Conservation (phyloP, 2,888 invertebrate species). For the Polymixis flavicincta region DNA sequence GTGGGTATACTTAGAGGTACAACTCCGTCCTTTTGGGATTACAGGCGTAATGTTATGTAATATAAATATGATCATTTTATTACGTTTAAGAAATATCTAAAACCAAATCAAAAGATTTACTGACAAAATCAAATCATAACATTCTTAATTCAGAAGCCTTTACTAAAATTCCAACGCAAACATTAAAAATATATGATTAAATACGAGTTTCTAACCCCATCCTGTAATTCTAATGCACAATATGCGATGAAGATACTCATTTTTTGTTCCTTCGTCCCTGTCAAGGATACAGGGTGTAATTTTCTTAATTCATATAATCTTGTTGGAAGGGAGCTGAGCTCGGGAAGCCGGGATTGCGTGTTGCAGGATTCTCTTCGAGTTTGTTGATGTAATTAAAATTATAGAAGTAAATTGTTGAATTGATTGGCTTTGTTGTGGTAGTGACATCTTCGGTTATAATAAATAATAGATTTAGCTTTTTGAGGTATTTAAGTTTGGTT, state of each 20-base stretch:
- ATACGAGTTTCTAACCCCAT: constrained; percentile 50
- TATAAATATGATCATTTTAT: neutral
- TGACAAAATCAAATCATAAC: neutral
- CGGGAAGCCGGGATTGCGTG: constrained; percentile 31
- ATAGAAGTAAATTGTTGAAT: neutral
- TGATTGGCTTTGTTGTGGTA: constrained; percentile 22
- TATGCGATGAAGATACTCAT: constrained; percentile 67
- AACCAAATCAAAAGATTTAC: neutral
- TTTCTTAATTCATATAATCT: constrained; percentile 83
- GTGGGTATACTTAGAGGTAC: no score
- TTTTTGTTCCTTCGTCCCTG: constrained; percentile 63
- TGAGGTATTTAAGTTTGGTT: no score
- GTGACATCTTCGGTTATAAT: no score
- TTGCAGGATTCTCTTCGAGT: constrained; percentile 12
- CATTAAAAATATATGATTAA: constrained; percentile 55
- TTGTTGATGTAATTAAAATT: constrained; percentile 53
- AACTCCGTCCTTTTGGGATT: no score
- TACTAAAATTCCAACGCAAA: constrained; percentile 41
- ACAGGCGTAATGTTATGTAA: no score
- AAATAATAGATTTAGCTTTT: no score
- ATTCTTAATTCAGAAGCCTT: constrained; percentile 36
- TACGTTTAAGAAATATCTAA: neutral
- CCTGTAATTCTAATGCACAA: constrained; percentile 59
- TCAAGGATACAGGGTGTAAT: constrained; percentile 71
- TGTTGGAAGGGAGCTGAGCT: constrained; percentile 54